Evolutionary conservation across 2,888 invertebrate species (phyloP).

Genomic region (Anthophora plumipes): DNA sequence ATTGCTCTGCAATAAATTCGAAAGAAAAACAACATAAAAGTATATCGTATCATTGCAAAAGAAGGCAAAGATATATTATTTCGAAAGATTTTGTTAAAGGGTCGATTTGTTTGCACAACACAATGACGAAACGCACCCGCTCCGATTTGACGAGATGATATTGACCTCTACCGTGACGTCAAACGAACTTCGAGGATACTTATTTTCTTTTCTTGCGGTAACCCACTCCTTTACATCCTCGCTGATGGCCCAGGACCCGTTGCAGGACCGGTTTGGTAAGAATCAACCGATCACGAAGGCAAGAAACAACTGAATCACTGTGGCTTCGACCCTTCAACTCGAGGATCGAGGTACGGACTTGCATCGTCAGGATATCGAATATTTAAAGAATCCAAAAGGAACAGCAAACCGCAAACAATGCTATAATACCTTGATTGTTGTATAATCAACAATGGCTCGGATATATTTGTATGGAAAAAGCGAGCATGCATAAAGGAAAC

Average conservation of each 20-base stretch:
- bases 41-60: background rate
- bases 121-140: constrained; percentile 35
- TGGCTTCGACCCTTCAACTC: constrained; percentile 73
- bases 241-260: constrained; percentile 65
- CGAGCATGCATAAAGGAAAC: background rate
- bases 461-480: background rate
- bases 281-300: constrained; percentile 69
- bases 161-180: constrained; percentile 73
- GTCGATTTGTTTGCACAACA: background rate
- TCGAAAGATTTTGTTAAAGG: background rate
- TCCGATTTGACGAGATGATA: constrained; percentile 64
- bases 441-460: background rate
- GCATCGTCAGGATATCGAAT: constrained; percentile 57
- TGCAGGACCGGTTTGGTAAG: constrained; percentile 74
- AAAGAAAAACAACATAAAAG: too few relatives aligned
- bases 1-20: too few relatives aligned
- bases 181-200: constrained; percentile 71
- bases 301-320: constrained; percentile 76
- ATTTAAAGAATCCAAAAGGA: constrained; percentile 49
- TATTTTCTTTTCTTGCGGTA: constrained; percentile 55
- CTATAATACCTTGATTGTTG: background rate
- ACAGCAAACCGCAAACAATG: constrained; percentile 22
- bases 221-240: constrained; percentile 56
- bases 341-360: constrained; percentile 47
- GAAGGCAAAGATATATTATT: background rate